These are phyloP conservation scores for Stenodera caucasica DNA, from an alignment of 2,888 invertebrate genomes.

Conservation along the genomic window DNA sequence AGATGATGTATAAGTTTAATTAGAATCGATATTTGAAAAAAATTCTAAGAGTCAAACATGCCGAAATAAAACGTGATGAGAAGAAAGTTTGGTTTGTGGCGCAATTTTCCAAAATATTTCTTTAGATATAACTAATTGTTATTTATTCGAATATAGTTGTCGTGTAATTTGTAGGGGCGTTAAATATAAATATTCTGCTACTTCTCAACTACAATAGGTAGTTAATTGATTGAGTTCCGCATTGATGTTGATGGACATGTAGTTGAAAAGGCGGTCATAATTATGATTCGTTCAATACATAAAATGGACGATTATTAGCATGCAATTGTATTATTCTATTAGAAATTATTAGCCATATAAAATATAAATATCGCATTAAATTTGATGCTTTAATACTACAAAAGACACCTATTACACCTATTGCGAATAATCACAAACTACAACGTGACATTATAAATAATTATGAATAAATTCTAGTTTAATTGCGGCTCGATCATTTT, in stretches of 20 bases:
- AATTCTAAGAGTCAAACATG: too few relatives aligned
- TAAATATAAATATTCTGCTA: neutral
- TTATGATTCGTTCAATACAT: slow-evolving; percentile 9
- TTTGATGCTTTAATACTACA: slow-evolving; percentile 1
- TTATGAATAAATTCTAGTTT: neutral
- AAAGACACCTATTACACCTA: neutral
- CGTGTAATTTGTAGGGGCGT: neutral
- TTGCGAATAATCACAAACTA: neutral
- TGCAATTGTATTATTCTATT: slow-evolving; percentile 10
- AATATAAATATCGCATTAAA: neutral
- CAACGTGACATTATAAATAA: neutral
- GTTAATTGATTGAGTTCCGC: slow-evolving; percentile 4
- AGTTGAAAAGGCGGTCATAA: neutral
- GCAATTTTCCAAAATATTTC: neutral
- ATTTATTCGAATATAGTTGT: neutral
- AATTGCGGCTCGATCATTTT: neutral
- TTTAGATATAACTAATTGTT: neutral
- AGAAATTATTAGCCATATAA: neutral
- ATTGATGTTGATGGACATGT: neutral
- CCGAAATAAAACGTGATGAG: neutral
- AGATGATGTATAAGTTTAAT: slow-evolving; percentile 21
- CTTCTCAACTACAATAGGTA: slow-evolving; percentile 1
- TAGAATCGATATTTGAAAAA: slow-evolving; percentile 20
- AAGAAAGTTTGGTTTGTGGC: neutral
- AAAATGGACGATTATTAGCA: neutral